phyloP scores from a whole-genome alignment of 1,140 invertebrate genomes.

The Neodiprion lecontei region DNA sequence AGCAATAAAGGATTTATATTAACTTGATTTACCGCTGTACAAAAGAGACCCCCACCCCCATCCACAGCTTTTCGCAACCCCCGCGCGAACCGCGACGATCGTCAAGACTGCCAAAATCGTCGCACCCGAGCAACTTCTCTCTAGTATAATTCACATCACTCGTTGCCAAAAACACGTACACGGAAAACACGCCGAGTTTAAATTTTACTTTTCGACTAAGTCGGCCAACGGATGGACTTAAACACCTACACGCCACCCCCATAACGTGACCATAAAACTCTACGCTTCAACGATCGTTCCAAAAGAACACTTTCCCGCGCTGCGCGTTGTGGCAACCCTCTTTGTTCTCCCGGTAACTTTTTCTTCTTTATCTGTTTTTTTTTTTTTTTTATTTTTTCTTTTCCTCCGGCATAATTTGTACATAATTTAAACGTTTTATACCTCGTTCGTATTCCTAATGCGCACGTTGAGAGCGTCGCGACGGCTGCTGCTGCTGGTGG shows the following conservation, averaged over 20 bases:
- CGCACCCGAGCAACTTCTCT: neutral
- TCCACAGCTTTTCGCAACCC: too few species aligned
- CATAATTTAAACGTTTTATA: constrained; percentile 46
- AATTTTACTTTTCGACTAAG: too few species aligned
- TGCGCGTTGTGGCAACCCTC: neutral
- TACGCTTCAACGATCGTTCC: neutral
- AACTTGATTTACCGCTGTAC: neutral
- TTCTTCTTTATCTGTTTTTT: neutral
- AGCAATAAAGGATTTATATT: constrained; percentile 3
- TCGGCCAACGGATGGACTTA: too few species aligned
- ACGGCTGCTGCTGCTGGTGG: neutral
- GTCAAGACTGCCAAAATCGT: neutral
- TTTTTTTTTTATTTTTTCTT: neutral
- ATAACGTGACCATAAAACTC: too few species aligned
- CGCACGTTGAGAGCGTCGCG: neutral
- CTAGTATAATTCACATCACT: neutral
- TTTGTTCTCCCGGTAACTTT: neutral
- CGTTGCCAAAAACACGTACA: neutral
- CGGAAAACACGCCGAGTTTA: too few species aligned
- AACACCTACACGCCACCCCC: too few species aligned
- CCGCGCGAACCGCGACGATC: too few species aligned
- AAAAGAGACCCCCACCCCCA: neutral
- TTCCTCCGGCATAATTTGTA: constrained; percentile 40
- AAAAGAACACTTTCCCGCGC: neutral
- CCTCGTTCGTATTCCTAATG: constrained; percentile 17